Conservation (phyloP, 1,140 invertebrate genomes). For the Cepaea nemoralis region DNA sequence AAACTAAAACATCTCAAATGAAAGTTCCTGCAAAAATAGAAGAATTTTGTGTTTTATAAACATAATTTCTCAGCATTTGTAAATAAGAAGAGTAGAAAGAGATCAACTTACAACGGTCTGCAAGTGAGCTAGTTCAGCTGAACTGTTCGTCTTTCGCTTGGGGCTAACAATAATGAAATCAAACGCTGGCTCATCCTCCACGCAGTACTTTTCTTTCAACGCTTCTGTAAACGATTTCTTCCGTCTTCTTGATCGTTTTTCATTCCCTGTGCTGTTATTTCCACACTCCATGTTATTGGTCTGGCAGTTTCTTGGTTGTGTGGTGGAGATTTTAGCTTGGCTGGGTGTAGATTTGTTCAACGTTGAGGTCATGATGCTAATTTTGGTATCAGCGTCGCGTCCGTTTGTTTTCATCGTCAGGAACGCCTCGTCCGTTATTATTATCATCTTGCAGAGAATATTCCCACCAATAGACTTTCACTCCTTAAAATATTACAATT, state of each 20-base stretch:
- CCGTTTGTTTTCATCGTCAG: conserved; percentile 29
- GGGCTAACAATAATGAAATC: conserved; percentile 54
- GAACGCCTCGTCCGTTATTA: neutral
- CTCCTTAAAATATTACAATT: neutral
- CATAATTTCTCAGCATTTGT: no score
- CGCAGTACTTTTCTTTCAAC: conserved; percentile 60
- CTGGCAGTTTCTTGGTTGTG: neutral
- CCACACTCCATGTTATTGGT: conserved; percentile 21
- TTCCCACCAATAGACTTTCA: neutral
- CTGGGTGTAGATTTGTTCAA: neutral
- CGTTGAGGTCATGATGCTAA: conserved; percentile 27
- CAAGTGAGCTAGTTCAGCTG: conserved; percentile 57
- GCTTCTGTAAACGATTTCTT: conserved; percentile 60
- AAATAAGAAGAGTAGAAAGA: no score
- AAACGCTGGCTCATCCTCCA: conserved; percentile 43
- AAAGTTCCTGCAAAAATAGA: neutral
- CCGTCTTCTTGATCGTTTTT: conserved; percentile 36
- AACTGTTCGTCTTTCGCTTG: conserved; percentile 49
- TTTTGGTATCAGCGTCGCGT: conserved; percentile 32
- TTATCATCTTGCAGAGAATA: neutral
- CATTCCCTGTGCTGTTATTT: conserved; percentile 22
- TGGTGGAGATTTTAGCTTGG: neutral
- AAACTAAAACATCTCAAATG: no score
- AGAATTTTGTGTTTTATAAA: no score
- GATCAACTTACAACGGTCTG: conserved; percentile 58